Percentiles rank a stretch among this genome's conserved stretches.
Evolutionary conservation across 2,113 vertebrate species (phyloP).

Genomic region (Brachyhypopomus gauderio): DNA sequence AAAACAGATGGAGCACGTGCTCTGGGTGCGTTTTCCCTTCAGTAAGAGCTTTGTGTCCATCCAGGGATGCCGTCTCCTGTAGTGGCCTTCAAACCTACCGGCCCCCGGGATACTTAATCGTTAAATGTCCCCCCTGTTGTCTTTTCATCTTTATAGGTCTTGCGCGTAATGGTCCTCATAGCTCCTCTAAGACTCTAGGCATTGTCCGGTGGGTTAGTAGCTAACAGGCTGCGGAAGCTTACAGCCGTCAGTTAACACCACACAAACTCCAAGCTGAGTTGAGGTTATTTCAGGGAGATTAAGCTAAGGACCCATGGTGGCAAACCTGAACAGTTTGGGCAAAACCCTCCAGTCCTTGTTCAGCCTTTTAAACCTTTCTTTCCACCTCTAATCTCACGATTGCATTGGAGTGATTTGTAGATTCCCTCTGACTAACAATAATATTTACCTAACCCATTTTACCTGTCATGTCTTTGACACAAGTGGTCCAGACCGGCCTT

Average conservation of each 20-base stretch:
- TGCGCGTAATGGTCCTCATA: not conserved
- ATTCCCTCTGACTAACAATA: not conserved
- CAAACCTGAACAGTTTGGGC: too few relatives aligned
- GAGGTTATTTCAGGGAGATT: too few relatives aligned
- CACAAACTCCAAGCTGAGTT: too few relatives aligned
- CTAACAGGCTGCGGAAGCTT: too few relatives aligned
- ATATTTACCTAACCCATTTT: not conserved
- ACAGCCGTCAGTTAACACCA: too few relatives aligned
- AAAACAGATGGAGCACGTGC: conserved; percentile 35
- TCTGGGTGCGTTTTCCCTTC: not conserved
- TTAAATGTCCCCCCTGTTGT: conserved; percentile 12
- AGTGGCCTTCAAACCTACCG: conserved; percentile 21
- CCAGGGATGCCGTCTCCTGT: not conserved
- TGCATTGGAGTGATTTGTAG: not conserved
- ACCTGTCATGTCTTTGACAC: not conserved
- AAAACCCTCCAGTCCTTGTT: too few relatives aligned
- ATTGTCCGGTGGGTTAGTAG: not conserved
- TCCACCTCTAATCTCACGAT: not conserved
- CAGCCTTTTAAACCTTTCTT: too few relatives aligned
- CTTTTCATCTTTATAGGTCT: not conserved
- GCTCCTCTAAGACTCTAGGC: not conserved
- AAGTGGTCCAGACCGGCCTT: conserved; percentile 19
- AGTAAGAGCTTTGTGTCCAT: not conserved
- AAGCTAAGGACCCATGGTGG: too few relatives aligned
- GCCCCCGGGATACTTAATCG: not conserved